These are phyloP conservation scores for Stramonita haemastoma DNA, from an alignment of 2,888 invertebrate genomes.

Conservation along the genomic window DNA sequence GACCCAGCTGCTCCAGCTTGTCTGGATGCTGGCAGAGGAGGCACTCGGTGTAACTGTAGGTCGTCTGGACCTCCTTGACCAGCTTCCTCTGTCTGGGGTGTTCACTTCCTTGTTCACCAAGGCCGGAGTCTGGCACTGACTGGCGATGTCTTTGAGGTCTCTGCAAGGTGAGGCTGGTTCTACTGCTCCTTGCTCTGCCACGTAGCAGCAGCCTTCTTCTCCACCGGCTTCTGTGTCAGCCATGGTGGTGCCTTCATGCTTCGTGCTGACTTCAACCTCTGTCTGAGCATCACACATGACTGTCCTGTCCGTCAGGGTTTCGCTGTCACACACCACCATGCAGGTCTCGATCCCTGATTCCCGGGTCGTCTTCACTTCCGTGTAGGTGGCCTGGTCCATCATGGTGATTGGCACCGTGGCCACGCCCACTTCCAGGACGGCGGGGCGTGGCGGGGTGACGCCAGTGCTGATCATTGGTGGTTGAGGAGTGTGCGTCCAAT, in stretches of 20 bases:
- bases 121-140: constrained; percentile 34
- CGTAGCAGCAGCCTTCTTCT: constrained; percentile 46
- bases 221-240: background rate
- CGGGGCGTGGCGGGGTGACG: constrained; percentile 64
- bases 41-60: constrained; percentile 42
- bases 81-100: constrained; percentile 26
- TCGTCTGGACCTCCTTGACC: constrained; percentile 45
- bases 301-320: constrained; percentile 66
- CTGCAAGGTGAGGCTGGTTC: background rate
- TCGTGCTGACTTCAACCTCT: constrained; percentile 55
- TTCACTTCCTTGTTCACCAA: constrained; percentile 38
- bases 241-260: constrained; percentile 61
- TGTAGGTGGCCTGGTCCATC: constrained; percentile 69
- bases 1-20: background rate
- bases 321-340: constrained; percentile 62
- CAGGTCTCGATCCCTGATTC: constrained; percentile 64
- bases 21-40: constrained; percentile 44
- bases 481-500: constrained; percentile 66
- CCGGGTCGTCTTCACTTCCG: constrained; percentile 58
- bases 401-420: constrained; percentile 61
- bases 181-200: no score
- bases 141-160: constrained; percentile 25
- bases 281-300: constrained; percentile 66
- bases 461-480: constrained; percentile 67
- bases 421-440: constrained; percentile 63